Base-by-base conservation (phyloP, 2,113 vertebrate genomes). In the Hiodon tergisus region DNA sequence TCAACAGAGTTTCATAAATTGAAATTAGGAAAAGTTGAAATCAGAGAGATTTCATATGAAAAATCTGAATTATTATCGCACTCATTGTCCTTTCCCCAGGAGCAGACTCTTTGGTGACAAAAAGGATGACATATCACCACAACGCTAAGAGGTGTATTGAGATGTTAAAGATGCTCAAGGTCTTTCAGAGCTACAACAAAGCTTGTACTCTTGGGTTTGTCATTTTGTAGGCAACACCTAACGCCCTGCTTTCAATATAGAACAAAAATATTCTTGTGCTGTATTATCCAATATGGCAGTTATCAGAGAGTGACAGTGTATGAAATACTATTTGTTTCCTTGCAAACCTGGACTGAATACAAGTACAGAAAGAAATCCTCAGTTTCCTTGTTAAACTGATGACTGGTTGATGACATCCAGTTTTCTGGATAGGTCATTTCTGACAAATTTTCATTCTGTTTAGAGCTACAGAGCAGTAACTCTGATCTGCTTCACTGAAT, bases 261-360 rank as follows among this genome's bases (percentile, higher is more conserved):
- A 55, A 57, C 52, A 74, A 4, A 16, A 55, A 57, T 52, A 5
- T 47, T 77, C 47, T 77, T 77, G 65, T 69, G 65, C 76, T 77
- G 57, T 54, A 46, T 7, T 63, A 72, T n/a, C 17, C 16, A 46
- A 52, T 17, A 47, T 75, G 82, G 77, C 83, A 81, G 77, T 83
- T 78, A 16, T 50, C 68, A 70, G 74, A 73, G 10, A 55, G 53
- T 77, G 81, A 79, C 81, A 82, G 83, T 84, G 75, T 74, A 63
- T 59, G 69, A 59, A 31, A 54, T 73, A 69, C 53, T 75, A 77
- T 60, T 54, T 73, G 57, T 73, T 58, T 62, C 67, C 59, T 66
- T 58, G 60, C 69, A 75, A 75, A 53, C 63, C 5, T 16, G 52
- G 79, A 46, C 69, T 77, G 75, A 75, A 74, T 77, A 68, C 67